Base-by-base conservation (phyloP, 2,888 invertebrate species). In the Diplolepis rosae region DNA sequence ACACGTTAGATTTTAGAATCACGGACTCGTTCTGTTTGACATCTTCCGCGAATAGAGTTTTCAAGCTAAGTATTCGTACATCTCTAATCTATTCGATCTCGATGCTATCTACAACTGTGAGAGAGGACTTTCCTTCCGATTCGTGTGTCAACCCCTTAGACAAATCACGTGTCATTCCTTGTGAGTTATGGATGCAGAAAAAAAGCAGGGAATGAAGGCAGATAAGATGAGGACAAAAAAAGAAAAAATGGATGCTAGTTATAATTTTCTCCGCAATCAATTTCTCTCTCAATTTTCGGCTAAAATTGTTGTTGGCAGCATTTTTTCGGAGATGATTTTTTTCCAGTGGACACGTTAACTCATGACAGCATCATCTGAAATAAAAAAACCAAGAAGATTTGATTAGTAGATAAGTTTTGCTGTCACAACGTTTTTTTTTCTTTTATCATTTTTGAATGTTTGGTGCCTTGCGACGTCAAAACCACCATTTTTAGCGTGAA, bases 121-220 rank as follows among this genome's bases (percentile, higher is more conserved):
- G 27, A 54, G n/a, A 22, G 35, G 56, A 22, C 24, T 24, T 35
- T 61, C n/a, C 39, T 61, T 22, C 6, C 32, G 35, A 24, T 24
- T 39, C 24, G 24, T 61, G 2, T 61, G 61, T 61, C 39, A 61
- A 18, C 24, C 61, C 7, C 35, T 35, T 7, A 39, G 35, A 61
- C 39, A 61, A 61, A 61, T 61, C 39, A 32, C 35, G 39, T 39
- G 30, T 61, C 56, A 39, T 24, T 39, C 18, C 39, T 22, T n/a
- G 18, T 39, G 61, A 56, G 22, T 56, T 56, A 56, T 56, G 56
- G 32, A 24, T 61, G 39, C 22, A 61, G 39, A 24, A 35, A 61
- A 35, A 35, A 24, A 61, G 35, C 35, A 18, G 5, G 35, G 35
- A 35, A 39, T 18, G 18, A 22, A 39, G 22, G 4, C 11, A 39